These are phyloP conservation scores for Lerista edwardsae DNA, from an alignment of 2,797 vertebrate genomes.

Conservation along the genomic window DNA sequence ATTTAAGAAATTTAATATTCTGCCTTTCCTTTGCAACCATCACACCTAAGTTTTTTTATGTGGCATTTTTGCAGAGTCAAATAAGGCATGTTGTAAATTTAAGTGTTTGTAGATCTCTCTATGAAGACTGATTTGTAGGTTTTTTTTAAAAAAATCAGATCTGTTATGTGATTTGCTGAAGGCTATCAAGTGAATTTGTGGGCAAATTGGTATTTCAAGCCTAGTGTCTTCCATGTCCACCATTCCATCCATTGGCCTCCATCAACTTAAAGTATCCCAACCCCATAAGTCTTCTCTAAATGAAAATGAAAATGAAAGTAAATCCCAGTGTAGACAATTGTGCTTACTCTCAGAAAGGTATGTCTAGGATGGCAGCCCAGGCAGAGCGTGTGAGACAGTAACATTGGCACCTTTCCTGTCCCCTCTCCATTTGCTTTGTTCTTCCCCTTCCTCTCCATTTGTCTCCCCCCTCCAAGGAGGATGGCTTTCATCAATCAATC, in stretches of 20 bases:
- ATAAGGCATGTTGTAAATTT: not conserved
- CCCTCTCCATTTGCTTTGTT: too few relatives aligned
- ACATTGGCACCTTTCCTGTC: too few relatives aligned
- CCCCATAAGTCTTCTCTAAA: not conserved
- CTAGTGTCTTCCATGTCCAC: not conserved
- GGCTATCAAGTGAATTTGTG: not conserved
- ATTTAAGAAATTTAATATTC: too few relatives aligned
- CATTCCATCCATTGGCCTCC: not conserved
- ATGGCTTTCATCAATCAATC: too few relatives aligned
- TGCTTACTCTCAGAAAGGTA: too few relatives aligned
- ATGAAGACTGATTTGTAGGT: not conserved
- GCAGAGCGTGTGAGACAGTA: too few relatives aligned
- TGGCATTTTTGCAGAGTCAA: not conserved
- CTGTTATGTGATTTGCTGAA: not conserved
- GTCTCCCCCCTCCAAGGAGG: too few relatives aligned
- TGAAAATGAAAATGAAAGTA: too few relatives aligned
- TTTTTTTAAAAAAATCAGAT: not conserved
- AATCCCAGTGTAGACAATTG: too few relatives aligned
- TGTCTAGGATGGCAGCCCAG: too few relatives aligned
- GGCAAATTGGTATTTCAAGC: not conserved
- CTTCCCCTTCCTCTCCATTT: too few relatives aligned
- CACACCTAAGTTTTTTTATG: constrained; percentile 52
- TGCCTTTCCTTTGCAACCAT: not conserved
- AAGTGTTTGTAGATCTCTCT: not conserved
- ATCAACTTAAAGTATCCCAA: not conserved